phyloP scores from a whole-genome alignment of 2,888 invertebrate genomes.

The Hyppa rectilinea region DNA sequence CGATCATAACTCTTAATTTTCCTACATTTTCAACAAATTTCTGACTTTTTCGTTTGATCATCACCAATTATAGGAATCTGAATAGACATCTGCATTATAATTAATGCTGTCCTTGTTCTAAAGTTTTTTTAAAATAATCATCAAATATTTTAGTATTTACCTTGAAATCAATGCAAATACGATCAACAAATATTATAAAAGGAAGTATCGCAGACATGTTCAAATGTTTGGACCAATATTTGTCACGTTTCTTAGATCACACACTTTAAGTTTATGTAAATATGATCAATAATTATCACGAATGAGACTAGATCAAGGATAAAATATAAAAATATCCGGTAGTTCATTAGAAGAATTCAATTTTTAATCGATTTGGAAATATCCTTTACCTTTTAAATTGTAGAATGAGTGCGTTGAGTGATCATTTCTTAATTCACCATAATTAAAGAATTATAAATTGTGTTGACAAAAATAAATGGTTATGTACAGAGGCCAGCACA shows the following conservation, averaged over 20 bases:
- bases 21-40: no score
- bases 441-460: no score
- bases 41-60: no score
- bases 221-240: not conserved
- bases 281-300: constrained; percentile 33
- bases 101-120: constrained; percentile 1
- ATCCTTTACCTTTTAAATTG: not conserved
- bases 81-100: constrained; percentile 1
- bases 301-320: constrained; percentile 44
- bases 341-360: not conserved
- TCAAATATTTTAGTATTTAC: constrained; percentile 47
- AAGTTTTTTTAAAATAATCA: constrained; percentile 20
- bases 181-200: constrained; percentile 41
- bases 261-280: constrained; percentile 44
- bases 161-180: constrained; percentile 50
- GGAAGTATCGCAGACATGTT: constrained; percentile 33
- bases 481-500: no score
- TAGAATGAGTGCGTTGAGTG: not conserved
- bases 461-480: no score
- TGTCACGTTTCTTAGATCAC: constrained; percentile 54
- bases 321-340: constrained; percentile 18
- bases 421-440: not conserved
- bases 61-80: not conserved
- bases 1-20: no score
- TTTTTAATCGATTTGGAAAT: constrained; percentile 7